Base-by-base conservation (phyloP, 2,888 invertebrate species). In the Acleris holmiana region DNA sequence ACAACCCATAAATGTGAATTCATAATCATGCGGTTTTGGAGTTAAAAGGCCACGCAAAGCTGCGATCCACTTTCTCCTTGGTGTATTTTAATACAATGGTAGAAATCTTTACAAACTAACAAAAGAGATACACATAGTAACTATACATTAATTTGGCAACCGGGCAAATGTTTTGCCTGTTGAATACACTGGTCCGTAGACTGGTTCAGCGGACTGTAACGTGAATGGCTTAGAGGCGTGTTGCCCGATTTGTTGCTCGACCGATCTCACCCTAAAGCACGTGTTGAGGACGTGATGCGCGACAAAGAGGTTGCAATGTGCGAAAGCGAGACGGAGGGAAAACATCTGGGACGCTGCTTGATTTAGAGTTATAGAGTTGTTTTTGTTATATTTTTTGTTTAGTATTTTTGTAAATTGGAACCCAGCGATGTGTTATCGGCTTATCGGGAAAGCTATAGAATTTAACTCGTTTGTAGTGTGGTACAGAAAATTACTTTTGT, bases 301-400 rank as follows among this genome's bases (percentile, higher is more conserved):
- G 72, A 78, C 54, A 65, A 76, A 72, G 78, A 82, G 63, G 53
- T 51, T 8, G 35, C 47, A 48, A 70, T 63, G 59, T n/a, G 77
- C 69, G 66, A 70, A 74, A 82, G 51, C 18, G 77, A 65, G 82
- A 81, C 53, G 73, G 66, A 73, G 66, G 72, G 84, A 84, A 84
- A 84, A 84, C 84, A 84, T 79, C 77, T 79, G 78, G 76, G 73
- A 69, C 74, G 74, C 59, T 29, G 65, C 59, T 59, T 65, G 56
- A 57, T 65, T 60, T 57, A 57, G 56, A 54, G 55, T 47, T 55
- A 49, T 51, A 50, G 63, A 63, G 67, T 47, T 40, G 41, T 67
- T 57, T 62, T 63, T 59, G 40, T 29, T 53, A 44, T 58, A 44
- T 41, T 61, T 61, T 50, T 61, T 59, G 35, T 65, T 60, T 23